Conservation (phyloP, 2,797 vertebrate species). For the Alauda arvensis region DNA sequence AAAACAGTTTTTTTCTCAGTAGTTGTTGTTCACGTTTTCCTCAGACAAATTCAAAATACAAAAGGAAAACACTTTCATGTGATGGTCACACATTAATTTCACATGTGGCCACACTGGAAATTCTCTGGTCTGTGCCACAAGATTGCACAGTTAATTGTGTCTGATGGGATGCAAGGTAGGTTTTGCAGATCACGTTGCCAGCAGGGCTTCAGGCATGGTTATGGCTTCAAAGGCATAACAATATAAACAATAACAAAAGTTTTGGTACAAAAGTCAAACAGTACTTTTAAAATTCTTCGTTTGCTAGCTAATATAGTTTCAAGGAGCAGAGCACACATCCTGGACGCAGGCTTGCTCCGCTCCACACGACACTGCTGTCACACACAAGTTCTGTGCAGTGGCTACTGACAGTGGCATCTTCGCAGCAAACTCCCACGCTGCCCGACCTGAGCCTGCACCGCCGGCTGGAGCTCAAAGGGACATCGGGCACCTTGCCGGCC, state of each 20-base stretch:
- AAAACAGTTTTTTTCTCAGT: not conserved
- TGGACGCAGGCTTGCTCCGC: rapidly evolving
- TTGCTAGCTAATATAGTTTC: not conserved
- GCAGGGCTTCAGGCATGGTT: not conserved
- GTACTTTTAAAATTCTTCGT: not conserved
- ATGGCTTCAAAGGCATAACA: not conserved
- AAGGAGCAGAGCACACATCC: not conserved
- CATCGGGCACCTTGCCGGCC: not conserved
- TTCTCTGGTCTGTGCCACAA: not conserved
- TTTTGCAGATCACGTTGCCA: not conserved
- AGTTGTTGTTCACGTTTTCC: not conserved
- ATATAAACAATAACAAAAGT: not conserved
- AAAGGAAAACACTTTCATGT: not conserved
- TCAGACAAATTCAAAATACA: not conserved
- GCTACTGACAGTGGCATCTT: not conserved
- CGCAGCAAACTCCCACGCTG: not conserved
- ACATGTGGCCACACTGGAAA: not conserved
- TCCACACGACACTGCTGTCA: not conserved
- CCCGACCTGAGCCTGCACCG: not conserved
- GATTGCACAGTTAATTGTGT: not conserved
- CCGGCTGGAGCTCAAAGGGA: not conserved
- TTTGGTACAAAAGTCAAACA: not conserved
- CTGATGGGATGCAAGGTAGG: not conserved
- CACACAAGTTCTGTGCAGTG: not conserved
- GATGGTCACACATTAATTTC: not conserved